A percentile compares a stretch with the other conserved stretches of the same genome.
phyloP scores from a whole-genome alignment of 2,797 vertebrate species.

The Ammospiza maritima region DNA sequence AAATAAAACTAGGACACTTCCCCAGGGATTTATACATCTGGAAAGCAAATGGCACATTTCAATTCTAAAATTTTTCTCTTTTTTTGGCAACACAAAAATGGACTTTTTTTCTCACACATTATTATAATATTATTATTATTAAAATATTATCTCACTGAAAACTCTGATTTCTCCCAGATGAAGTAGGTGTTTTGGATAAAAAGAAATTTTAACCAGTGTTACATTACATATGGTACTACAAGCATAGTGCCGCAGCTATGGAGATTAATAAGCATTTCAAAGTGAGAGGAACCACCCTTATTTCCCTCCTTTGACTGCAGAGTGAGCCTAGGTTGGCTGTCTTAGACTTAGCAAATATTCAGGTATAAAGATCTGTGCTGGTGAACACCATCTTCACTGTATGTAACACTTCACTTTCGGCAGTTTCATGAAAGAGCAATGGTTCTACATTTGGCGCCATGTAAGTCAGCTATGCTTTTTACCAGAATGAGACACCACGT shows the following conservation, averaged over 20 bases:
- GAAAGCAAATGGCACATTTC: background rate
- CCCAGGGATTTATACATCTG: background rate
- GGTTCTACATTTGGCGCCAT: background rate
- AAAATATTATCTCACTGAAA: background rate
- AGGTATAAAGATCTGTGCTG: background rate
- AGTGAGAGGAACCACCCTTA: background rate
- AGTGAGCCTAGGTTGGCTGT: background rate
- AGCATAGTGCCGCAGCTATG: background rate
- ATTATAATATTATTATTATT: background rate
- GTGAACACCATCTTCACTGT: background rate
- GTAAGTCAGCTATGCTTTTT: background rate
- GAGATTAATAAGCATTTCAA: background rate
- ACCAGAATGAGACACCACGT: background rate
- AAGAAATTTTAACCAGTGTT: background rate
- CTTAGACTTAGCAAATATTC: background rate
- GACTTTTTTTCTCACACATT: background rate
- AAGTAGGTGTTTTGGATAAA: background rate
- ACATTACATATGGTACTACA: fast-evolving
- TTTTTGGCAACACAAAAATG: background rate
- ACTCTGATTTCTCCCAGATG: background rate
- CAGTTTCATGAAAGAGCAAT: background rate
- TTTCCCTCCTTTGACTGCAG: background rate
- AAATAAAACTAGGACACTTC: background rate
- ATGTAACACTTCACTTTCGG: background rate
- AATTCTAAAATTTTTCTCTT: background rate